Evolutionary conservation across 2,888 invertebrate species (phyloP), one percentile per base, ranked within the genome.

Genomic region (Ernsta delagoae): DNA sequence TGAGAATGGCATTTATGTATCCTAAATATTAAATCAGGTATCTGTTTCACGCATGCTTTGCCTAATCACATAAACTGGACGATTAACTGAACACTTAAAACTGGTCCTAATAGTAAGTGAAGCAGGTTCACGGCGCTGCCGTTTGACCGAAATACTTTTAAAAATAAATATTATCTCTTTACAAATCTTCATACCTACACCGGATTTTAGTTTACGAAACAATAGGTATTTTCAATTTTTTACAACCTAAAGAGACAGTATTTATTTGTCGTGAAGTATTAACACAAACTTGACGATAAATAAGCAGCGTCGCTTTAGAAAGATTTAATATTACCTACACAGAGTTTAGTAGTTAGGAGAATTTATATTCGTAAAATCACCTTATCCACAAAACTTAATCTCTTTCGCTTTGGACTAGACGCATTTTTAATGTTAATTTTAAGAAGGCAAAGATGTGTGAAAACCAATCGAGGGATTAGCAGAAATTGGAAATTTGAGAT

Each of bases 381-480:
- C 89, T 87, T 90, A 83, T 83, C 83, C 86, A 87, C 86, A 84
- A 53, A 85, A 88, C 85, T 88, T 90, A 92, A 92, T 92, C 90
- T 92, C 92, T 88, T 91, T 92, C 84, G 87, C 85, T 89, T 89
- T 91, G 91, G 93, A 93, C 93, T 93, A 93, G 93, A 92, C 90
- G 90, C 90, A 89, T 90, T 88, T 84, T 84, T 78, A 76, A 87
- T 89, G 88, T 60, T 74, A 76, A 90, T 86, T 91, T 89, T 87
- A 89, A 84, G 90, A 93, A 92, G 92, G 92, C 90, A 90, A 90
- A 92, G 90, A 88, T 84, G 87, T 87, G 87, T 91, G 87, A 88
- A 87, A 88, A 88, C 90, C 89, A 87, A 90, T 90, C 75, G 82
- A 81, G 84, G 81, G 83, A 78, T 79, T 78, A 83, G 80, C 79